phyloP scores from a whole-genome alignment of 2,113 vertebrate species.

The Rostratula benghalensis region DNA sequence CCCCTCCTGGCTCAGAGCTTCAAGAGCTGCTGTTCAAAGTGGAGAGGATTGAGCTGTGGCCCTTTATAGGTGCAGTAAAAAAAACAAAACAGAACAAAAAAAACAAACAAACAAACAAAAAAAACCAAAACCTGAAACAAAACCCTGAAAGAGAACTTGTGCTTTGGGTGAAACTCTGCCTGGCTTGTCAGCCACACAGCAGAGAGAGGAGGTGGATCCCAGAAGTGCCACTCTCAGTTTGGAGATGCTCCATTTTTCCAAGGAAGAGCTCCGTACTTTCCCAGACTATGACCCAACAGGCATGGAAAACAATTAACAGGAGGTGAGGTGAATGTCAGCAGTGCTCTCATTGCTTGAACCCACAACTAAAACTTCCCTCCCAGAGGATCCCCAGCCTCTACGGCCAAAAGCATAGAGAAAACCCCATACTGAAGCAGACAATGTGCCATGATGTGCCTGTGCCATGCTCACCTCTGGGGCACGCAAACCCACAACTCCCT shows the following conservation, averaged over 20 bases:
- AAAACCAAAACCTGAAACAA: too few relatives aligned
- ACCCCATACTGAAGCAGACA: neutral
- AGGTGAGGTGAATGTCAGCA: neutral
- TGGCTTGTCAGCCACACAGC: neutral
- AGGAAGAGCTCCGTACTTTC: neutral
- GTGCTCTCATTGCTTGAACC: neutral
- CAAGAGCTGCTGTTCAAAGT: neutral
- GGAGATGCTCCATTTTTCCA: neutral
- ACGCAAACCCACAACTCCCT: rapidly evolving
- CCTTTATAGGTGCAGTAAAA: neutral
- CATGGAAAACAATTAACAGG: neutral
- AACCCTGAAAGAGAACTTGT: neutral
- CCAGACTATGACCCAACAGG: neutral
- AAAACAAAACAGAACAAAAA: neutral
- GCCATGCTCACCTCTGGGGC: neutral
- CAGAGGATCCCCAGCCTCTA: neutral
- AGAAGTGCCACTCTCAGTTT: neutral
- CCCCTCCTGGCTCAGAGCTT: neutral
- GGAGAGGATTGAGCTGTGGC: neutral
- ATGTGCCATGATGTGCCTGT: neutral
- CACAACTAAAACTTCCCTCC: neutral
- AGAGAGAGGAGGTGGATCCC: neutral
- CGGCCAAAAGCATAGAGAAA: neutral
- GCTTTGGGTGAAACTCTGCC: neutral
- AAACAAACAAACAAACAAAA: neutral